A percentile compares a stretch with the other conserved stretches of the same genome.
These are phyloP conservation scores for Bombyx mori DNA, from an alignment of 1,140 invertebrate genomes.

Conservation along the genomic window DNA sequence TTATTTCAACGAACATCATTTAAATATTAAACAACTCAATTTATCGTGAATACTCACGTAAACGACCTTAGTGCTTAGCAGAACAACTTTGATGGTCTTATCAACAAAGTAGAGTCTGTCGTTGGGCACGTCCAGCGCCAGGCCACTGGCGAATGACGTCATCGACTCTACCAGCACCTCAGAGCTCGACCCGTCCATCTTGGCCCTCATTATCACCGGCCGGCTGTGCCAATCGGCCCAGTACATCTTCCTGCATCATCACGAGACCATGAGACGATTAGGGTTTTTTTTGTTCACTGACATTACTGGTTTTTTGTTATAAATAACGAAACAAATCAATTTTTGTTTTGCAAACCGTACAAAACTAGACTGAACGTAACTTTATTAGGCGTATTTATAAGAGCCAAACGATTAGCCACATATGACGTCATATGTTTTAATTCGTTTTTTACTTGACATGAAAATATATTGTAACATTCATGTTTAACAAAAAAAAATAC, in stretches of 20 bases:
- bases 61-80: constrained; percentile 71
- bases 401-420: too few species aligned
- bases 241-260: constrained; percentile 76
- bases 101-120: constrained; percentile 86
- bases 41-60: constrained; percentile 39
- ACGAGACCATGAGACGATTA: too few species aligned
- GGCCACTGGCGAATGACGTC: constrained; percentile 88
- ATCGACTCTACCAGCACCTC: constrained; percentile 76
- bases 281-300: too few species aligned
- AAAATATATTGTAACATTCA: too few species aligned
- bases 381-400: too few species aligned
- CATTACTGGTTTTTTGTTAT: background rate
- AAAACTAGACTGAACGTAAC: too few species aligned
- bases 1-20: too few species aligned
- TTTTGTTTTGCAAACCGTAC: too few species aligned
- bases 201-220: constrained; percentile 82
- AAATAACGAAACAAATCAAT: background rate
- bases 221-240: constrained; percentile 88
- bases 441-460: too few species aligned
- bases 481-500: too few species aligned
- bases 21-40: background rate
- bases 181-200: constrained; percentile 85
- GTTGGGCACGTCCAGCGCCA: constrained; percentile 90
- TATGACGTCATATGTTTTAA: too few species aligned
- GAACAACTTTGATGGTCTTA: constrained; percentile 84